Evolutionary conservation across 2,113 vertebrate genomes (phyloP).

Genomic region (Phyllostomus hastatus): DNA sequence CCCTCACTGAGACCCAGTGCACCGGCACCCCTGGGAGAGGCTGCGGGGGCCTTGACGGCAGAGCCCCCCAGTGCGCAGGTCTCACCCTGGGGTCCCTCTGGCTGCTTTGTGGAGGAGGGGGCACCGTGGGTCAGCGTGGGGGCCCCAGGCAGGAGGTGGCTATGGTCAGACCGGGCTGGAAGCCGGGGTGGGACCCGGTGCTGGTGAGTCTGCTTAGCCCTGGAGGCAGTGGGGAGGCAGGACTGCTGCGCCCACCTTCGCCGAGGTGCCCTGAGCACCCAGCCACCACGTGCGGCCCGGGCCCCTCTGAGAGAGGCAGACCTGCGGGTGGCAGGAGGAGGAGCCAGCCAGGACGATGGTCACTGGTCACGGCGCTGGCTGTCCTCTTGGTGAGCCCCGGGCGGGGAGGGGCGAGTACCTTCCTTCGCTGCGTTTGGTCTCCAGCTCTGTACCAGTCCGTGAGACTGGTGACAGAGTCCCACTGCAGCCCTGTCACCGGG

Average conservation of each 20-base stretch:
- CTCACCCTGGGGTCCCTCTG: neutral
- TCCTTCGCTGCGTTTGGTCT: neutral
- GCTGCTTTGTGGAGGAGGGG: neutral
- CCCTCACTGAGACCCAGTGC: neutral
- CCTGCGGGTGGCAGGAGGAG: neutral
- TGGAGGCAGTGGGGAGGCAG: neutral
- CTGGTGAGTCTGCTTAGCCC: neutral
- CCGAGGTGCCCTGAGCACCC: neutral
- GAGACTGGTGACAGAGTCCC: neutral
- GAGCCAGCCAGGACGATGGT: rapidly evolving
- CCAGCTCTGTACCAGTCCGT: neutral
- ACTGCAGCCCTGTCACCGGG: neutral
- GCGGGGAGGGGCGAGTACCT: neutral
- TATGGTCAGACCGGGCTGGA: neutral
- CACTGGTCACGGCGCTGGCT: neutral
- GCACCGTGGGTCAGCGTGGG: rapidly evolving
- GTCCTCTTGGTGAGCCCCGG: neutral
- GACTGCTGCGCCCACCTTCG: neutral
- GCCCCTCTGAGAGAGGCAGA: neutral
- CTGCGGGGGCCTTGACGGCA: neutral
- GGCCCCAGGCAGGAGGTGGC: neutral
- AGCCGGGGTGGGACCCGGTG: no score
- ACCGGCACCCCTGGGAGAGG: neutral
- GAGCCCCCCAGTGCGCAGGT: neutral
- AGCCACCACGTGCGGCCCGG: neutral